Base-by-base conservation (phyloP, 2,797 vertebrate genomes). In the Poeciliopsis gracilis region DNA sequence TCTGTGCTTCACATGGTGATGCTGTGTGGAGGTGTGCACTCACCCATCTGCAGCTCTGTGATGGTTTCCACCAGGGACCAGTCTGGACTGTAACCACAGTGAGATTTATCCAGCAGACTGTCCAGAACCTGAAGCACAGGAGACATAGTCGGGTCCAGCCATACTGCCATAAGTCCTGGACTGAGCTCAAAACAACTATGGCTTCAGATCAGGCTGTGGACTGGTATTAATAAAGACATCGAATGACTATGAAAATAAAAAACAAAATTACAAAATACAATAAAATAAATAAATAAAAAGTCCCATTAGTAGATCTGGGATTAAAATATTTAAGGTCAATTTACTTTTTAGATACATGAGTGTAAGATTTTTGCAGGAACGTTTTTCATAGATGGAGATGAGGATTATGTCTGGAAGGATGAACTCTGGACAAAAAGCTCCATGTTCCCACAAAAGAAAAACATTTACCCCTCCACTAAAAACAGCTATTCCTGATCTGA, bases 21-120 rank as follows among this genome's bases (percentile, higher is more conserved):
- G 28, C 57, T 30, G 61, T 38, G 49, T n/a, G 72, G 57, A 74
- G 15, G 57, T 11, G 75, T 30, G 16, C 6, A 90, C 97, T 95
- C 82, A 99, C 98, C 98, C 97, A 98, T 99, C 91, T 99, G 98
- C 85, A 99, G 95, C 91, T 99, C 98, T 43, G 92, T 95, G 91
- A 99, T 95, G 55, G 95, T 97, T 93, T 99, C 98, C 81, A 99
- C 98, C 88, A 99, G 92, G 0, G 97, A 98, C 98, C 98, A 99
- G 93, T 99, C 98, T 87, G 97, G 95, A 92, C 98, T 98, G 92
- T 96, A 97, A 59, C 97, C 97, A 38, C 98, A 99, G 94, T 99
- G 98, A 2, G 98, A 99, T 86, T 99, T 99, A 87, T 99, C 98
- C 96, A 98, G 96, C 80, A 99, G 90, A 93, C 96, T 98, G 91